These are phyloP conservation scores for Chrysochloris asiatica DNA, from an alignment of 2,113 vertebrate species.

Conservation along the genomic window DNA sequence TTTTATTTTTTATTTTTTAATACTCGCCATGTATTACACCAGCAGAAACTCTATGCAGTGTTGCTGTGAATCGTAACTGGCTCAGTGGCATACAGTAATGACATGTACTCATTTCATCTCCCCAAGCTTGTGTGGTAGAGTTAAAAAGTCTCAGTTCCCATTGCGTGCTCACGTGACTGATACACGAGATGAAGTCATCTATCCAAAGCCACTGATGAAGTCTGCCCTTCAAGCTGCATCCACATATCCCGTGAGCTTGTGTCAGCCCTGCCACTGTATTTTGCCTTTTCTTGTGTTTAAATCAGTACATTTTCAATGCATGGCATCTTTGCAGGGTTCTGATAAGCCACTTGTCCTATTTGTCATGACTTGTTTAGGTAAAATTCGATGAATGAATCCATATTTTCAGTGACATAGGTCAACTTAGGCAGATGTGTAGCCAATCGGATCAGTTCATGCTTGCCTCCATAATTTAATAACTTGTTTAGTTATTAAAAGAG, in stretches of 20 bases:
- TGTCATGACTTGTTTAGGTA: background rate
- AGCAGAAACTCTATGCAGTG: too few species aligned
- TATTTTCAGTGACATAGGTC: background rate
- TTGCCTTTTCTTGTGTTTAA: background rate
- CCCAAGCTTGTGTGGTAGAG: background rate
- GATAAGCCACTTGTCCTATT: background rate
- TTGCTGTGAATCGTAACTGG: too few species aligned
- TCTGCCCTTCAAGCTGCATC: background rate
- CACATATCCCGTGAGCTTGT: background rate
- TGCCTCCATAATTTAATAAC: rapidly evolving
- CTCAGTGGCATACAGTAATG: background rate
- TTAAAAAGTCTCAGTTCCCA: background rate
- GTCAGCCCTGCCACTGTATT: background rate
- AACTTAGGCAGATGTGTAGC: too few species aligned
- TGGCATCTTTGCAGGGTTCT: background rate
- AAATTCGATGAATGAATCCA: background rate
- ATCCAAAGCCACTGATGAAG: background rate
- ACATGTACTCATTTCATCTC: slow-evolving; percentile 4
- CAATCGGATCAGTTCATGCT: background rate
- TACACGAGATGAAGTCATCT: too few species aligned
- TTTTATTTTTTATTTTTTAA: too few species aligned
- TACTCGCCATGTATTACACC: too few species aligned
- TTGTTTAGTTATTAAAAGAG: too few species aligned
- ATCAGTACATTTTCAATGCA: background rate
- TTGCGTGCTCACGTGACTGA: background rate